Percentiles rank a stretch among this genome's conserved stretches.
phyloP scores from a whole-genome alignment of 1,140 invertebrate species.

The Drosophila kikkawai region DNA sequence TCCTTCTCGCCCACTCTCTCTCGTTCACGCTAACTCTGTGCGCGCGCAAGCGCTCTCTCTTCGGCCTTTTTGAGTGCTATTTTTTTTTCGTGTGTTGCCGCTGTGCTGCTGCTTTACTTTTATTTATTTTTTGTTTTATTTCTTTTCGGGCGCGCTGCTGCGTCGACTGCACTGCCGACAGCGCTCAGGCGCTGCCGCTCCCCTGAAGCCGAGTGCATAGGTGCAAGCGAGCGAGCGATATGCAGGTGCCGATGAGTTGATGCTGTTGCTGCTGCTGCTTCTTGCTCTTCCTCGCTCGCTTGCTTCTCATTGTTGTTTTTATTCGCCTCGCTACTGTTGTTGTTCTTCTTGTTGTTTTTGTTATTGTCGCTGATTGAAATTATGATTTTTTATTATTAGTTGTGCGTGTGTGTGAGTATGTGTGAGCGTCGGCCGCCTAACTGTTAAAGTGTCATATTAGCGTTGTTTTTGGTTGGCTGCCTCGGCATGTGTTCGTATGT shows the following conservation, averaged over 20 bases:
- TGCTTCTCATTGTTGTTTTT: constrained; percentile 22
- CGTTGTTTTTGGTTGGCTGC: constrained; percentile 82
- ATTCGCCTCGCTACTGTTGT: constrained; percentile 23
- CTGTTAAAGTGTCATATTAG: constrained; percentile 84
- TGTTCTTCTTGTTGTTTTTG: constrained; percentile 43
- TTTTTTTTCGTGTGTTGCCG: constrained; percentile 14
- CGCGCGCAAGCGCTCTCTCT: constrained; percentile 53
- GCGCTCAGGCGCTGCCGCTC: constrained; percentile 16
- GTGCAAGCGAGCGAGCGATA: constrained; percentile 76
- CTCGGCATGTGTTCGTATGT: constrained; percentile 34
- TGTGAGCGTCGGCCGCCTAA: constrained; percentile 64
- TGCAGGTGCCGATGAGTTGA: constrained; percentile 68
- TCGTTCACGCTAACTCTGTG: constrained; percentile 26
- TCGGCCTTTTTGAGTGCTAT: constrained; percentile 57
- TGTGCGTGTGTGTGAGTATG: constrained; percentile 56
- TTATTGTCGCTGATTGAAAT: constrained; percentile 78
- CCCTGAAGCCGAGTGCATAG: constrained; percentile 46
- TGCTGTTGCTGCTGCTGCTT: constrained; percentile 16
- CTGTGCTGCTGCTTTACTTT: constrained; percentile 30
- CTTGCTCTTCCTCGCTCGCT: constrained; percentile 23
- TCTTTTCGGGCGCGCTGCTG: constrained; percentile 33
- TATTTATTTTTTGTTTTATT: constrained; percentile 41
- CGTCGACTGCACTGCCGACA: constrained; percentile 32
- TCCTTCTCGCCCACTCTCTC: constrained; percentile 55
- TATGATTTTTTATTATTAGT: constrained; percentile 84